These are phyloP conservation scores for Tragulus kanchil DNA, from an alignment of 2,113 vertebrate genomes.

Conservation along the genomic window DNA sequence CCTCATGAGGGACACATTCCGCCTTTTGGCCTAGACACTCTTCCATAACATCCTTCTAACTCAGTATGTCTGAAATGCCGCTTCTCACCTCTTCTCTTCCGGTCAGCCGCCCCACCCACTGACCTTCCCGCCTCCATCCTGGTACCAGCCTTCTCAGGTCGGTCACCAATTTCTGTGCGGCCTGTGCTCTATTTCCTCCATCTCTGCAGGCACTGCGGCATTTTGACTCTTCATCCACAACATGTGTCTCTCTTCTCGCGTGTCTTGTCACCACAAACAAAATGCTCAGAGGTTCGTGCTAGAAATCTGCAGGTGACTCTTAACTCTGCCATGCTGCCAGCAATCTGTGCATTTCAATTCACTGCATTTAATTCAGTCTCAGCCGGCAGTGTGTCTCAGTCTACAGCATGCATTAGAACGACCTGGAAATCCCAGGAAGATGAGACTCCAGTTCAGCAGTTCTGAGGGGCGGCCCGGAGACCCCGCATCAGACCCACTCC, in stretches of 20 bases:
- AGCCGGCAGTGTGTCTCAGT: neutral
- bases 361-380: neutral
- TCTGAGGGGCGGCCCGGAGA: neutral
- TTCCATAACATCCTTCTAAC: neutral
- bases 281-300: neutral
- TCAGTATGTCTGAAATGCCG: neutral
- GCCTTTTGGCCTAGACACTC: neutral
- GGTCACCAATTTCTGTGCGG: neutral
- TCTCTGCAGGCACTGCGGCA: fast-evolving
- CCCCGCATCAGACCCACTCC: neutral
- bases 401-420: neutral
- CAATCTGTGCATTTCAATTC: neutral
- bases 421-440: neutral
- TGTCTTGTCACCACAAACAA: neutral
- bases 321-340: neutral
- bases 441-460: neutral
- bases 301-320: neutral
- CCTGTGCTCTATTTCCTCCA: neutral
- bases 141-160: neutral
- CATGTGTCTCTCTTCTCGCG: neutral
- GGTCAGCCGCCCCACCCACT: no score
- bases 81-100: neutral
- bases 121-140: neutral
- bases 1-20: no score
- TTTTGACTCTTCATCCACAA: neutral